Base-by-base conservation (phyloP, 2,797 vertebrate species). In the Liasis olivaceus region DNA sequence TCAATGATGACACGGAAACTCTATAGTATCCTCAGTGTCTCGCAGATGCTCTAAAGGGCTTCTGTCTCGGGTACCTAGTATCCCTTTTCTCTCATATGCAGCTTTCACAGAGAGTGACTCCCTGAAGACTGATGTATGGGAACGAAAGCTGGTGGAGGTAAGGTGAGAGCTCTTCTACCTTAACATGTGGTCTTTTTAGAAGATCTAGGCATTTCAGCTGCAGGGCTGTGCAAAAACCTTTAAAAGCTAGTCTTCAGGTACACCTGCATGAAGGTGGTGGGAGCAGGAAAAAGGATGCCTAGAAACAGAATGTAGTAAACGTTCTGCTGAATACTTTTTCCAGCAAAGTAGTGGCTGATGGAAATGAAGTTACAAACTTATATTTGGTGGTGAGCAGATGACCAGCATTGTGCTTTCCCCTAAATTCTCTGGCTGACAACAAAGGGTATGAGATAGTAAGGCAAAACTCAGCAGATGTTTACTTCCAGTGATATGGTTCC, bases 121-220 rank as follows among this genome's bases (percentile, higher is more conserved):
- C 42, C 17, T 54, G 15, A 93, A 90, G 84, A 72, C 36, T 54
- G 89, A 87, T 6, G 36, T 93, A 24, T 93, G 92, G 92, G 92
- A 93, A 85, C 58, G 36, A 31, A 93, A 90, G 47, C 56, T 93
- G 89, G 58, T 87, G 64, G 89, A 93, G 92, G 92, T 93, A 90
- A 90, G 92, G 28, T 36, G 42, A 87, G 89, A 17, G 36, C 86
- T 15, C 12, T 31, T 81, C 86, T 24, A 51, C 31, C 56, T 59
- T 28, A 47, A 12, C 22, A n/a, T 14, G 11, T 62, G 60, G 31
- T 36, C 28, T 6, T 26, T 22, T n/a, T 56, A 54, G 60, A 62
- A 26, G 22, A 24, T 47, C 31, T 64, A 28, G 62, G 60, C 22
- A 4, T 88, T 42, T 26, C 60, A 64, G 60, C 87, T 47, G 24